Percentiles rank a stretch among this genome's conserved stretches.
phyloP scores from a whole-genome alignment of 2,113 vertebrate species.

The Oenanthe melanoleuca region DNA sequence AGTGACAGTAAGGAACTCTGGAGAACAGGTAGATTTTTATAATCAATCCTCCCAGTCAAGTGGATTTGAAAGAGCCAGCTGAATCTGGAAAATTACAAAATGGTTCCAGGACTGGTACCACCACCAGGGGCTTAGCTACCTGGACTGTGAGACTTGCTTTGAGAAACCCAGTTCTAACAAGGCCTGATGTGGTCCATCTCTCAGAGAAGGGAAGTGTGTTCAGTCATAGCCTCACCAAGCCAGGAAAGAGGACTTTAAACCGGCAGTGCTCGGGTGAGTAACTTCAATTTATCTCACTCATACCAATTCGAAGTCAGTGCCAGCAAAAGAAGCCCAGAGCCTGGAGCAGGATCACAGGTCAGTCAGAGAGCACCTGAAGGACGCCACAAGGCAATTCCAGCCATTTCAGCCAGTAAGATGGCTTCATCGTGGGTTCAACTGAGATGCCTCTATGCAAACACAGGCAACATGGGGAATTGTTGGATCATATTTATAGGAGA shows the following conservation, averaged over 20 bases:
- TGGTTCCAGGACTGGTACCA: background rate
- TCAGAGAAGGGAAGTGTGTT: background rate
- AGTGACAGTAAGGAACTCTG: background rate
- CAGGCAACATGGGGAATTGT: background rate
- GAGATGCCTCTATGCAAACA: background rate
- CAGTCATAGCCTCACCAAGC: background rate
- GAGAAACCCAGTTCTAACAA: background rate
- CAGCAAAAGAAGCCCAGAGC: background rate
- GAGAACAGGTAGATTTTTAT: background rate
- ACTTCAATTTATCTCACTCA: background rate
- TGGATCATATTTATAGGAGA: no score
- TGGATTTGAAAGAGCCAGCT: background rate
- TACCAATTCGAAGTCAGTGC: background rate
- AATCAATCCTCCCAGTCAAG: background rate
- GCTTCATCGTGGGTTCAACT: background rate
- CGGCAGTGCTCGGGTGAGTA: background rate
- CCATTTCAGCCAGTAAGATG: background rate
- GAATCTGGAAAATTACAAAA: background rate
- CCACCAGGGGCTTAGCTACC: background rate
- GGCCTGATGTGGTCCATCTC: background rate
- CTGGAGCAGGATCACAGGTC: background rate
- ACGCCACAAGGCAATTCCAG: background rate
- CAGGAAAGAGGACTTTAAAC: background rate
- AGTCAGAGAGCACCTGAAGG: background rate
- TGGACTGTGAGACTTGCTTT: no score